These are phyloP conservation scores for Eulithis testata DNA, from an alignment of 2,888 invertebrate genomes.

Conservation along the genomic window DNA sequence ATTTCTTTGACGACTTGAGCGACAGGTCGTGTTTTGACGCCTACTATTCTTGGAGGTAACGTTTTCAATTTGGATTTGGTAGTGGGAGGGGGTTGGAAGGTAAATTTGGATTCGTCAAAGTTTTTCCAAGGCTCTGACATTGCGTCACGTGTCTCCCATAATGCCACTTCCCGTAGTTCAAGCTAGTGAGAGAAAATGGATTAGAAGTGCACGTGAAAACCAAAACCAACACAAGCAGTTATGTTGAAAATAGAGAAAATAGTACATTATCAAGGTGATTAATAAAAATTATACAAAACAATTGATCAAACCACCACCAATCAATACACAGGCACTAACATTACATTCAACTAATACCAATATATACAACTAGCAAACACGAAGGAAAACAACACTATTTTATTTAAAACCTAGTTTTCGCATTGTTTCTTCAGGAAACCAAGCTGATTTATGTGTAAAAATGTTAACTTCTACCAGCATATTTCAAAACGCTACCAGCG, in stretches of 20 bases:
- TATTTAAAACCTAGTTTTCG: too few species aligned
- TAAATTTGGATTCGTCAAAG: constrained; percentile 69
- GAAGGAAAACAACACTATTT: too few species aligned
- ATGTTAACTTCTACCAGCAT: too few species aligned
- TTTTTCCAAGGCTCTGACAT: constrained; percentile 68
- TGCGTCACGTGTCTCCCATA: constrained; percentile 59
- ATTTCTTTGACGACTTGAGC: constrained; percentile 68
- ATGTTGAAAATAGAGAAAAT: not conserved
- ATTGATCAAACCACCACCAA: too few species aligned
- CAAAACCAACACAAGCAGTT: constrained; percentile 35
- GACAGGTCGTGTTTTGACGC: constrained; percentile 50
- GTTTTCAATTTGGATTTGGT: constrained; percentile 38
- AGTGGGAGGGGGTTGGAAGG: constrained; percentile 59
- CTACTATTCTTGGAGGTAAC: constrained; percentile 19
- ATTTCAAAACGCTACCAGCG: too few species aligned
- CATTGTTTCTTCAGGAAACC: too few species aligned
- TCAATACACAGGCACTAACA: too few species aligned
- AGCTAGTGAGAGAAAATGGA: constrained; percentile 70
- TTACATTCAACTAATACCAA: too few species aligned
- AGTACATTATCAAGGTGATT: too few species aligned
- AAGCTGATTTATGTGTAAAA: too few species aligned
- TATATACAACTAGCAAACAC: too few species aligned
- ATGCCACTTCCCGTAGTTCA: constrained; percentile 69
- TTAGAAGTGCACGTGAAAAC: constrained; percentile 48
- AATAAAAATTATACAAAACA: too few species aligned